Conservation (phyloP, 2,113 vertebrate genomes). For the Gopherus flavomarginatus region DNA sequence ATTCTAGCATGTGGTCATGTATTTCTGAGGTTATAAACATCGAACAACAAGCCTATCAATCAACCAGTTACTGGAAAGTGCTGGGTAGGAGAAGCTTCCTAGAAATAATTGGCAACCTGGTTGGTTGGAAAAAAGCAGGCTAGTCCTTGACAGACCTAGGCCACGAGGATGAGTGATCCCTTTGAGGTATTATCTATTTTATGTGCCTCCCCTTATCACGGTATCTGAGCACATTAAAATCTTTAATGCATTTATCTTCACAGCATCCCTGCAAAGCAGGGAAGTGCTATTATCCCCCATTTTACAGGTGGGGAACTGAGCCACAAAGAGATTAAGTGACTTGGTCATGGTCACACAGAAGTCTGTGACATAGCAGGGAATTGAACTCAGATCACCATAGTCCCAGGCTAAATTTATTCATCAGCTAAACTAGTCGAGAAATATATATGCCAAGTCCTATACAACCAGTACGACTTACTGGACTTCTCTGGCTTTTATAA, state of each 20-base stretch:
- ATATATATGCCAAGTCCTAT: neutral
- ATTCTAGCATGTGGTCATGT: neutral
- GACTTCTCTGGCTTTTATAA: neutral
- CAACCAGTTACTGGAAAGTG: neutral
- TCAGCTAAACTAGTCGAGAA: neutral
- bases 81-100: neutral
- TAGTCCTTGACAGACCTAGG: neutral
- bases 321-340: neutral
- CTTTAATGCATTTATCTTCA: neutral
- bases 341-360: neutral
- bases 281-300: neutral
- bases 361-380: neutral
- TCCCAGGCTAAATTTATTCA: neutral
- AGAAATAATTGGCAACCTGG: neutral
- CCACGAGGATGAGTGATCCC: neutral
- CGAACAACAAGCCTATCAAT: neutral
- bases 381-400: neutral
- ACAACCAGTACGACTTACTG: neutral
- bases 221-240: neutral
- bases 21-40: neutral
- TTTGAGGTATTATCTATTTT: neutral
- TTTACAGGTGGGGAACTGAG: neutral
- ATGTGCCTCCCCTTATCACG: neutral
- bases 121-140: neutral
- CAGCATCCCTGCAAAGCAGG: neutral